These are phyloP conservation scores for Sinonovacula constricta DNA, from an alignment of 1,140 invertebrate genomes.

Conservation along the genomic window DNA sequence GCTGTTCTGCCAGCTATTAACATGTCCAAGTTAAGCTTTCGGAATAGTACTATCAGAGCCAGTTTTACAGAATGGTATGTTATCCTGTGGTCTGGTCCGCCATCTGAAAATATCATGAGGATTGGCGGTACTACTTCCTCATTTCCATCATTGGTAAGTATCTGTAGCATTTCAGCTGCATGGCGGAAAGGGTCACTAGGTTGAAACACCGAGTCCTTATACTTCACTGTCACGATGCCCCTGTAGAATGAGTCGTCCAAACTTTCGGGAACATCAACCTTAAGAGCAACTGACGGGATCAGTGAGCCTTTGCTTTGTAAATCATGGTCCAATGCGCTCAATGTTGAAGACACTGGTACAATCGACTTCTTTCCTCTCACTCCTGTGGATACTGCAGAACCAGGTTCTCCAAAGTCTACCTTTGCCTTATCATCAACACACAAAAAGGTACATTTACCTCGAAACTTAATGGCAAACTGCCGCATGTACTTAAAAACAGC, in stretches of 20 bases:
- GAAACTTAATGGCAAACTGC: conserved; percentile 34
- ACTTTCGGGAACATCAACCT: conserved; percentile 44
- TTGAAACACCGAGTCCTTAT: conserved; percentile 53
- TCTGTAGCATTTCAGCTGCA: conserved; percentile 32
- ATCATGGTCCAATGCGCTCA: conserved; percentile 50
- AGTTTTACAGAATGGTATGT: conserved; percentile 39
- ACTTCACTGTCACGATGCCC: conserved; percentile 17
- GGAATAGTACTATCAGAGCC: conserved; percentile 28
- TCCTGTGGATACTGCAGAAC: conserved; percentile 10
- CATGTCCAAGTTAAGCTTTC: conserved; percentile 27
- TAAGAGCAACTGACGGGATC: conserved; percentile 46
- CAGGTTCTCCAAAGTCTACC: conserved; percentile 52
- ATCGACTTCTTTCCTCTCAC: conserved; percentile 44
- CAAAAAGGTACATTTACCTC: conserved; percentile 23
- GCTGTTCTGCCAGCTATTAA: conserved; percentile 34
- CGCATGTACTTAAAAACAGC: conserved; percentile 42
- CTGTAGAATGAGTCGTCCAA: conserved; percentile 36
- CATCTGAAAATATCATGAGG: conserved; percentile 44
- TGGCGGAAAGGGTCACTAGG: conserved; percentile 41
- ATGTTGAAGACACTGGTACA: conserved; percentile 11
- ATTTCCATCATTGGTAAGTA: not conserved
- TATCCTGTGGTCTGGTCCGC: conserved; percentile 39
- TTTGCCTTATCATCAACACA: conserved; percentile 57
- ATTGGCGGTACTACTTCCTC: not conserved
- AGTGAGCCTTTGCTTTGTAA: conserved; percentile 39